Conservation (phyloP, 2,797 vertebrate genomes). For the Valencia hispanica region DNA sequence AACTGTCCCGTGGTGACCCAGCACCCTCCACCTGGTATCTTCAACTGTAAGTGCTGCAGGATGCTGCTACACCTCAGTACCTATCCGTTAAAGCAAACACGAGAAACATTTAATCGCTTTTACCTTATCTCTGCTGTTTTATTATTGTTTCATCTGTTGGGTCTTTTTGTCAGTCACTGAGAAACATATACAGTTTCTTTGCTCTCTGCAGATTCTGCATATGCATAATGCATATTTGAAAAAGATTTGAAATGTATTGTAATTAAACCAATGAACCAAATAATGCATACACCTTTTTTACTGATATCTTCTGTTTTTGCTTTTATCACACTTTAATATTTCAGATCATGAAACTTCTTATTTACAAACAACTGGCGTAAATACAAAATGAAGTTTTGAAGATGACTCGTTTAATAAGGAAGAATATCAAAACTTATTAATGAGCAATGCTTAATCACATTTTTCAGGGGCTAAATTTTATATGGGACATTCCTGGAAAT, state of each 20-base stretch:
- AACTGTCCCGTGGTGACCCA: conserved; percentile 95
- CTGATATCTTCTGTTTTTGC: not conserved
- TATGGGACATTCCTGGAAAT: too few species aligned
- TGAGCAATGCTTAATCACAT: not conserved
- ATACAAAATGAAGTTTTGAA: not conserved
- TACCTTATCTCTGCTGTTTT: not conserved
- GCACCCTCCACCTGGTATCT: conserved; percentile 93
- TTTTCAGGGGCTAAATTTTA: not conserved
- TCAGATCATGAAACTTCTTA: not conserved
- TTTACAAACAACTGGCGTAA: not conserved
- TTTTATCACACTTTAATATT: not conserved
- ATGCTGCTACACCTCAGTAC: conserved; percentile 13
- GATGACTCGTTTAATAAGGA: not conserved
- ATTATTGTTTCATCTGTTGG: not conserved
- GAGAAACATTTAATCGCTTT: not conserved
- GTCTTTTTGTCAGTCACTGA: not conserved
- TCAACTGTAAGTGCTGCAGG: conserved; percentile 89
- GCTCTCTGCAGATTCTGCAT: too few species aligned
- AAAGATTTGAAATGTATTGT: not conserved
- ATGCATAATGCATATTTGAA: not conserved
- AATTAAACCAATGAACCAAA: not conserved
- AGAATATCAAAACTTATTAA: not conserved
- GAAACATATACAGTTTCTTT: not conserved
- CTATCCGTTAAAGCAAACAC: not conserved
- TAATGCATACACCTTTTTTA: not conserved